Evolutionary conservation across 2,797 vertebrate species (phyloP).

Genomic region (Sebastes baramenuke): DNA sequence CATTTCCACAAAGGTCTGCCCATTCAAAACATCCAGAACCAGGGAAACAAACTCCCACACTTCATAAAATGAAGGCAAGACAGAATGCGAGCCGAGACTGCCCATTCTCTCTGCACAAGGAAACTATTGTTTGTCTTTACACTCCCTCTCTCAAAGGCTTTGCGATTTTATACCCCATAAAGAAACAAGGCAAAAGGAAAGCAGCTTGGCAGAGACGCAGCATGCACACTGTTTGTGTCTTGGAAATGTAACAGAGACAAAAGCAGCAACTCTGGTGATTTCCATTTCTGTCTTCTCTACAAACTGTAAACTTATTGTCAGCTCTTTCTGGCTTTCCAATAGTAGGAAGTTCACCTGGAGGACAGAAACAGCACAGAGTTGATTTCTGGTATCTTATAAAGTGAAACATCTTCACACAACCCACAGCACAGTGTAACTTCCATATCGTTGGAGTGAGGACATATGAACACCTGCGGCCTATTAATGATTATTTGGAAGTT

Average conservation of each 20-base stretch:
- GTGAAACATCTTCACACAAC: slow-evolving; percentile 25
- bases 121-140: slow-evolving; percentile 77
- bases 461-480: background rate
- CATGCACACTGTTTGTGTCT: slow-evolving; percentile 26
- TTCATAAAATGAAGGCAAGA: slow-evolving; percentile 75
- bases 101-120: slow-evolving; percentile 75
- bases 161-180: slow-evolving; percentile 49
- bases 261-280: slow-evolving; percentile 19
- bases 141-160: slow-evolving; percentile 54
- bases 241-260: slow-evolving; percentile 25
- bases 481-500: background rate
- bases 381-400: slow-evolving; percentile 34
- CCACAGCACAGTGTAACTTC: background rate
- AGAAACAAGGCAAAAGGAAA: slow-evolving; percentile 39
- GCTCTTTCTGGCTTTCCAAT: background rate
- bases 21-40: slow-evolving; percentile 71
- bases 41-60: slow-evolving; percentile 75
- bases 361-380: background rate
- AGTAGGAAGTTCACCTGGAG: slow-evolving; percentile 7
- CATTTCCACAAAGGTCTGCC: slow-evolving; percentile 62
- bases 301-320: background rate
- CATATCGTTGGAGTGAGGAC: background rate
- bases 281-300: slow-evolving; percentile 1
- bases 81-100: slow-evolving; percentile 55
- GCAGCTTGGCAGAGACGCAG: slow-evolving; percentile 30